A percentile compares a stretch with the other conserved stretches of the same genome.
Conservation (phyloP, 2,888 invertebrate species). For the Monopis laevigella region DNA sequence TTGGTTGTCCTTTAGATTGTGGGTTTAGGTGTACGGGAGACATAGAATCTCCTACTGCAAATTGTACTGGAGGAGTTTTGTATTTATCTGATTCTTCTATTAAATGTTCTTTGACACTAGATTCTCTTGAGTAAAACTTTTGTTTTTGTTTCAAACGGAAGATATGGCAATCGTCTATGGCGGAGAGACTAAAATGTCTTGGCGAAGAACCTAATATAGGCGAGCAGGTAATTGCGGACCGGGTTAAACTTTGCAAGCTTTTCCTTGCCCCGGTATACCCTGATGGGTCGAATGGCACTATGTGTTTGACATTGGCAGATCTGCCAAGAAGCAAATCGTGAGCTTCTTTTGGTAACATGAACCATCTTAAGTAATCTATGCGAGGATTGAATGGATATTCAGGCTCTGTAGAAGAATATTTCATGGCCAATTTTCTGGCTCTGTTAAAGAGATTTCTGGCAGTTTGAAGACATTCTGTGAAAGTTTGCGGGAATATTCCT, state of each 20-base stretch:
- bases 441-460: conserved; percentile 81
- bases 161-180: conserved; percentile 68
- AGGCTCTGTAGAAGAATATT: conserved; percentile 79
- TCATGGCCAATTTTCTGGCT: conserved; percentile 79
- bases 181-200: conserved; percentile 75
- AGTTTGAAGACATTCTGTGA: conserved; percentile 80
- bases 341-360: conserved; percentile 89
- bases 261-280: conserved; percentile 64
- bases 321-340: conserved; percentile 77
- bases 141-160: conserved; percentile 54
- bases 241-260: conserved; percentile 37
- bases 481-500: conserved; percentile 77
- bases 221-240: conserved; percentile 49
- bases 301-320: conserved; percentile 79
- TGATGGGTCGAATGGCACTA: conserved; percentile 78
- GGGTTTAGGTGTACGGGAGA: conserved; percentile 50
- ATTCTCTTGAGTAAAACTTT: conserved; percentile 50
- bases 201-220: conserved; percentile 66
- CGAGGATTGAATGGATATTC: conserved; percentile 75
- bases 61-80: conserved; percentile 63
- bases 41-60: conserved; percentile 75
- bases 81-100: conserved; percentile 38
- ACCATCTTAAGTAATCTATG: conserved; percentile 82
- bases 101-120: conserved; percentile 49
- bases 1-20: conserved; percentile 27